A percentile compares a stretch with the other conserved stretches of the same genome.
Evolutionary conservation across 2,888 invertebrate species (phyloP).

Genomic region (Drosophila mimetica): DNA sequence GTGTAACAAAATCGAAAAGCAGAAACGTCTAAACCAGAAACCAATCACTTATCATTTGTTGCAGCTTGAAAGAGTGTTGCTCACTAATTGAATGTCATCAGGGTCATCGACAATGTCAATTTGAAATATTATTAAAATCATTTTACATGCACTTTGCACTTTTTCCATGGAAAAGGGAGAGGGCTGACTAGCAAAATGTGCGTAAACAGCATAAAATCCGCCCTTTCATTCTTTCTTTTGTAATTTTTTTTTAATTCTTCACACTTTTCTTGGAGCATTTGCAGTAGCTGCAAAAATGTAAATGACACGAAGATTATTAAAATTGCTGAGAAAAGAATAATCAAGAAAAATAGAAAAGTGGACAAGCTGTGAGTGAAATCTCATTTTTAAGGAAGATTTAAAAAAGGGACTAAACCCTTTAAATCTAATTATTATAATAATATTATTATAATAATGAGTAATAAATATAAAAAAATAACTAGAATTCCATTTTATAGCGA

Average conservation of each 20-base stretch:
- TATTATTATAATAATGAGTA: too few species aligned
- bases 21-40: conserved; percentile 25
- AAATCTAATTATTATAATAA: too few species aligned
- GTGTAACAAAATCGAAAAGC: conserved; percentile 18
- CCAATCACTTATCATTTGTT: conserved; percentile 34
- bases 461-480: too few species aligned
- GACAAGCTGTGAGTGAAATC: neutral
- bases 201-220: conserved; percentile 69
- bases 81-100: conserved; percentile 43
- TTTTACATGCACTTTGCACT: conserved; percentile 28
- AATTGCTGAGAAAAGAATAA: conserved; percentile 22
- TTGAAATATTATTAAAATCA: conserved; percentile 37
- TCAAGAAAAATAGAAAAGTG: neutral
- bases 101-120: conserved; percentile 21
- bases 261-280: conserved; percentile 25
- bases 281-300: conserved; percentile 51
- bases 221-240: conserved; percentile 27
- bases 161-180: conserved; percentile 6
- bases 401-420: too few species aligned
- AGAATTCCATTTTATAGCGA: too few species aligned
- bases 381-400: neutral
- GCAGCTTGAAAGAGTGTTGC: conserved; percentile 27
- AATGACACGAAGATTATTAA: conserved; percentile 50
- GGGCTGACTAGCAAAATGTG: conserved; percentile 53
- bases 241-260: conserved; percentile 1